These are phyloP conservation scores for Neopipo cinnamomea DNA, from an alignment of 2,113 vertebrate species.

Conservation along the genomic window DNA sequence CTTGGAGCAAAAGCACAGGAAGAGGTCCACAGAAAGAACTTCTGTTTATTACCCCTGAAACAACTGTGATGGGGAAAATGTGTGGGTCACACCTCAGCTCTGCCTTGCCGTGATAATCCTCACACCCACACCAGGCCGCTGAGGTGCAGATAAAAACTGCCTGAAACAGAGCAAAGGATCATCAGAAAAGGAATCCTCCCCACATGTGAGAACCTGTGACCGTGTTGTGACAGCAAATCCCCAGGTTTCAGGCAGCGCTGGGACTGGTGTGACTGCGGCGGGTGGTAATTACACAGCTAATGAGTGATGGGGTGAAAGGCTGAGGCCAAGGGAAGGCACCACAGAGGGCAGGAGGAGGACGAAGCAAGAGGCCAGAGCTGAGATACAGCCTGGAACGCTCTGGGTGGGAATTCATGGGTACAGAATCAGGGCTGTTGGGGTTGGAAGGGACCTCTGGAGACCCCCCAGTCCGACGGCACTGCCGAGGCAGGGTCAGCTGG, in stretches of 20 bases:
- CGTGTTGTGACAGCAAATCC: not conserved
- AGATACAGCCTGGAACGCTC: not conserved
- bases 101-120: not conserved
- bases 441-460: not conserved
- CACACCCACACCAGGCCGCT: not conserved
- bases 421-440: rapidly evolving
- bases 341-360: not conserved
- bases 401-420: not conserved
- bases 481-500: not conserved
- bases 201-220: not conserved
- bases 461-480: not conserved
- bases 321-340: not conserved
- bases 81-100: not conserved
- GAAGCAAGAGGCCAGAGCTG: not conserved
- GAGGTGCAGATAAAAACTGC: not conserved
- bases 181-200: not conserved
- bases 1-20: not conserved
- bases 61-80: not conserved
- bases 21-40: not conserved
- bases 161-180: not conserved
- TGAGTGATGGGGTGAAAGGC: not conserved
- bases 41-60: not conserved
- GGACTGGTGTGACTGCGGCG: not conserved
- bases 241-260: not conserved
- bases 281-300: not conserved